Percentiles rank a stretch among this genome's conserved stretches.
phyloP scores from a whole-genome alignment of 2,797 vertebrate species.

The Malurus splendens region DNA sequence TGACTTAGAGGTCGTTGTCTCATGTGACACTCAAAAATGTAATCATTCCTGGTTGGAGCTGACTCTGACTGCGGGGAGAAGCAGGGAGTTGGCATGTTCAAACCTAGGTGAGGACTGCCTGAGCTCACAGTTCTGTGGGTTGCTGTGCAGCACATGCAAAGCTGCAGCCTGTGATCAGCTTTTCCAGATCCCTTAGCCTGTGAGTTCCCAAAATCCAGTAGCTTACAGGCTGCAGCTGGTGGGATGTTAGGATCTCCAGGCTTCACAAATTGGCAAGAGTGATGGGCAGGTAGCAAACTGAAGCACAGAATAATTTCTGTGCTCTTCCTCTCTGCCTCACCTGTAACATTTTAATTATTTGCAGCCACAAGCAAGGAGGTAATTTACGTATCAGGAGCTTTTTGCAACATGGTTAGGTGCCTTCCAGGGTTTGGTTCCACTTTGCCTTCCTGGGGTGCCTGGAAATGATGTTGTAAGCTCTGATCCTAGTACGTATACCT shows the following conservation, averaged over 20 bases:
- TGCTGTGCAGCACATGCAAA: not conserved
- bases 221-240: not conserved
- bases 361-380: not conserved
- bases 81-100: not conserved
- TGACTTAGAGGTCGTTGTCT: not conserved
- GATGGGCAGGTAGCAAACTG: not conserved
- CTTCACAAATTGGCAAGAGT: not conserved
- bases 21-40: constrained; percentile 20
- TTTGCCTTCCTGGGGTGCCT: not conserved
- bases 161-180: not conserved
- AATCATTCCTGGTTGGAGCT: not conserved
- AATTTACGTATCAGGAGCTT: not conserved
- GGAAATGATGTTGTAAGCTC: not conserved
- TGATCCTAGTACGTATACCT: not conserved
- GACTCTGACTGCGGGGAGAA: not conserved
- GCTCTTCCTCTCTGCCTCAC: not conserved
- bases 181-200: not conserved
- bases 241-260: not conserved
- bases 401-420: not conserved
- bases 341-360: not conserved
- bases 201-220: not conserved
- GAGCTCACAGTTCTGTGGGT: not conserved
- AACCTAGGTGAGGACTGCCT: not conserved
- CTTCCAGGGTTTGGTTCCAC: not conserved
- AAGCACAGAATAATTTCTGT: not conserved